These are phyloP conservation scores for Anoncus sp. DNA, from an alignment of 2,888 invertebrate genomes.

Conservation along the genomic window DNA sequence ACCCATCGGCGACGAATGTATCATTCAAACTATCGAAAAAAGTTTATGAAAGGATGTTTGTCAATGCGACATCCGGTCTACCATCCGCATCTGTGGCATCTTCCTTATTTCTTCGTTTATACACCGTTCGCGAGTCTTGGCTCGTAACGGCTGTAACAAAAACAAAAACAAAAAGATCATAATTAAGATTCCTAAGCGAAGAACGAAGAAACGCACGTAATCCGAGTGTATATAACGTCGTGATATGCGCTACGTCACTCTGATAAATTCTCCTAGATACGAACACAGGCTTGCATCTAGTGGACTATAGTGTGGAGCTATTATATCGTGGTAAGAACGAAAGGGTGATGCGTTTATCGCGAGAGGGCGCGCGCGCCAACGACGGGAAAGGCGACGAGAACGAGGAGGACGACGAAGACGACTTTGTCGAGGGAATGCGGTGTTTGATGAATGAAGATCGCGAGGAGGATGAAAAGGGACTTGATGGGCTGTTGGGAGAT, in stretches of 20 bases:
- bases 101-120: slow-evolving; percentile 24
- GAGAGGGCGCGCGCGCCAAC: slow-evolving; percentile 39
- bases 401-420: slow-evolving; percentile 56
- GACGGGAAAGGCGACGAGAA: slow-evolving; percentile 49
- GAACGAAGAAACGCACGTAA: slow-evolving; percentile 65
- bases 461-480: slow-evolving; percentile 68
- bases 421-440: slow-evolving; percentile 65
- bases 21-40: slow-evolving; percentile 1
- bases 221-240: slow-evolving; percentile 40
- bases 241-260: slow-evolving; percentile 53
- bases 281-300: slow-evolving; percentile 43
- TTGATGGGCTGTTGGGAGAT: slow-evolving; percentile 60
- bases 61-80: slow-evolving; percentile 3
- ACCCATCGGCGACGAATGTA: background rate
- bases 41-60: background rate
- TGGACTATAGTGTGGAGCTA: no score
- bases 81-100: background rate
- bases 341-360: slow-evolving; percentile 43
- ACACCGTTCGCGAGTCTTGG: background rate
- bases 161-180: slow-evolving; percentile 21
- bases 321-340: slow-evolving; percentile 38
- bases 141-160: background rate
- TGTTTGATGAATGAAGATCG: slow-evolving; percentile 78
- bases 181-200: slow-evolving; percentile 57
- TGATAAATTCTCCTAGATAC: slow-evolving; percentile 61